Percentiles rank a stretch among this genome's conserved stretches.
These are phyloP conservation scores for Liolophura sinensis DNA, from an alignment of 1,140 invertebrate species.

Conservation along the genomic window DNA sequence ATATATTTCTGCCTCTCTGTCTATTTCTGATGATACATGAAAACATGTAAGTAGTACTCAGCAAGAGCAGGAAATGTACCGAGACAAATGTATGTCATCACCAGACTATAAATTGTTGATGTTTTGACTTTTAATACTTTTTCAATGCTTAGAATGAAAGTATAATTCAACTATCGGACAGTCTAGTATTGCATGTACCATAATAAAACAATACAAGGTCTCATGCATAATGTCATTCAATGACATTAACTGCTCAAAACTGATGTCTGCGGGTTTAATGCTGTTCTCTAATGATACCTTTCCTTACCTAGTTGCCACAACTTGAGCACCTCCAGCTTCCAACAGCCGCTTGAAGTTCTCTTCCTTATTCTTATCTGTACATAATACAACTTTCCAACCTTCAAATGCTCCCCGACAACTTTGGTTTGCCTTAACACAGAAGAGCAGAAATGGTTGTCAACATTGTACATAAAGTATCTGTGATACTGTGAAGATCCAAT, in stretches of 20 bases:
- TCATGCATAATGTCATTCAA: too few relatives aligned
- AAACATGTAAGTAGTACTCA: background rate
- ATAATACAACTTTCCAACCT: slow-evolving; percentile 71
- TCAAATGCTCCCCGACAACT: slow-evolving; percentile 67
- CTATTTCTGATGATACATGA: background rate
- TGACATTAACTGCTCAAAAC: too few relatives aligned
- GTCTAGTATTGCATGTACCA: too few relatives aligned
- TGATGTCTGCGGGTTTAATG: too few relatives aligned
- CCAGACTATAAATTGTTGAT: too few relatives aligned
- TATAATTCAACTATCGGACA: too few relatives aligned
- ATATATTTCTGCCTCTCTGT: too few relatives aligned
- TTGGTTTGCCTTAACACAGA: slow-evolving; percentile 14
- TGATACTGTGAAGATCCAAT: background rate
- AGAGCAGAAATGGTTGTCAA: background rate
- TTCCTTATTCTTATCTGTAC: slow-evolving; percentile 67
- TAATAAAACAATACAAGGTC: too few relatives aligned
- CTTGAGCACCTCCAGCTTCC: slow-evolving; percentile 71
- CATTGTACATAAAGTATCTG: background rate
- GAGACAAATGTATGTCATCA: too few relatives aligned
- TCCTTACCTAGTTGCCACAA: slow-evolving; percentile 64
- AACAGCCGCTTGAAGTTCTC: slow-evolving; percentile 71
- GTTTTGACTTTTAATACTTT: too few relatives aligned
- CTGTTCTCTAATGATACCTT: background rate
- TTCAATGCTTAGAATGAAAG: too few relatives aligned
- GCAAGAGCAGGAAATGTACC: too few relatives aligned